A percentile compares a stretch with the other conserved stretches of the same genome.
Conservation (phyloP, 1,140 invertebrate genomes). For the Trinorchestia longiramus region DNA sequence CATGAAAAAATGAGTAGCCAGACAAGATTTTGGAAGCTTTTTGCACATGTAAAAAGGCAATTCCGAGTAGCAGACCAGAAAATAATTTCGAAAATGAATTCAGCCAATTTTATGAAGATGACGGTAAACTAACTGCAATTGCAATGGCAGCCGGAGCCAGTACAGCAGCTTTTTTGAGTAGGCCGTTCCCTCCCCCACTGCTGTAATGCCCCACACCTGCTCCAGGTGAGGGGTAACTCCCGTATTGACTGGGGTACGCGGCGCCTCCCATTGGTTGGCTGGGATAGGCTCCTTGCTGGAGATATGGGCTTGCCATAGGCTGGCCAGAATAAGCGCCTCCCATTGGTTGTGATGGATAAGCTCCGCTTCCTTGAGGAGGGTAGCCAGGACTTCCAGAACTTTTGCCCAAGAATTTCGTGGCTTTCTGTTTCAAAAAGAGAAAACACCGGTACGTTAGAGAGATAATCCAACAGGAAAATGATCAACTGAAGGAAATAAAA, state of each 20-base stretch:
- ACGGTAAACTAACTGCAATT: neutral
- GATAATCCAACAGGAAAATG: neutral
- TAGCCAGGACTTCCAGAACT: neutral
- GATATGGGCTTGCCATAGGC: neutral
- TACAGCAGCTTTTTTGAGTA: neutral
- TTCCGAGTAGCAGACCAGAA: neutral
- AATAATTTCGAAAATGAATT: neutral
- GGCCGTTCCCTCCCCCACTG: neutral
- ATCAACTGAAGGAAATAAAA: neutral
- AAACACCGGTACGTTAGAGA: neutral
- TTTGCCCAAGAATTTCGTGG: neutral
- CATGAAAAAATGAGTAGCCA: neutral
- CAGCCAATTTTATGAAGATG: neutral
- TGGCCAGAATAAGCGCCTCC: conserved; percentile 55
- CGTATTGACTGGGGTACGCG: conserved; percentile 36
- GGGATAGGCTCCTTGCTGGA: conserved; percentile 39
- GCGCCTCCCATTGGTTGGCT: conserved; percentile 31
- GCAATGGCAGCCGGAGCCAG: neutral
- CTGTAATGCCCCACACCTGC: conserved; percentile 43
- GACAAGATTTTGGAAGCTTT: neutral
- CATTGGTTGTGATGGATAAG: conserved; percentile 34
- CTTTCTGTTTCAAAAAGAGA: neutral
- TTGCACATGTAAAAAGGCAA: neutral
- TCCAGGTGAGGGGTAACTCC: conserved; percentile 48
- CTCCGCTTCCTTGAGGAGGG: conserved; percentile 19